phyloP scores from a whole-genome alignment of 2,888 invertebrate species.

The Xiphydria camelus region DNA sequence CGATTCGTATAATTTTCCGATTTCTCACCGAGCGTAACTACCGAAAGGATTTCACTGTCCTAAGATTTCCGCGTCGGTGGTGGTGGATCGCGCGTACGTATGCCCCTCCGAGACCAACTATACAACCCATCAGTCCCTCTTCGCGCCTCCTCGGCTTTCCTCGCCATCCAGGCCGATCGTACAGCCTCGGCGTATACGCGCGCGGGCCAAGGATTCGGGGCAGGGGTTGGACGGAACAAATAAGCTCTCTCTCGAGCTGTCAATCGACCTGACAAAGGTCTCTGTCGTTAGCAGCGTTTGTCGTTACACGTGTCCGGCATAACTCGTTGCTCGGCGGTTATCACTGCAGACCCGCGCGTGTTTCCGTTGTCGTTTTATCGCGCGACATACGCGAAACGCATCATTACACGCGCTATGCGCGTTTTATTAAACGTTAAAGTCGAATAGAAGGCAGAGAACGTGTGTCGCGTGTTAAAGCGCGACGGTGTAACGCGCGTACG shows the following conservation, averaged over 20 bases:
- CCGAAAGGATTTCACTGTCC: slow-evolving; percentile 17
- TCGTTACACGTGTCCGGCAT: slow-evolving; percentile 13
- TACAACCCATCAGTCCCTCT: slow-evolving; percentile 3
- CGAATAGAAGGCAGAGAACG: too few relatives aligned
- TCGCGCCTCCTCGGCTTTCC: slow-evolving; percentile 1
- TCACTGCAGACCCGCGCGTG: too few relatives aligned
- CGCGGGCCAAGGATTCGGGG: not conserved
- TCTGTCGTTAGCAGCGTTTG: slow-evolving; percentile 21
- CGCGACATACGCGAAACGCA: too few relatives aligned
- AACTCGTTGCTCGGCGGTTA: not conserved
- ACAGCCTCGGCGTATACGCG: not conserved
- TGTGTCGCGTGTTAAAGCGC: too few relatives aligned
- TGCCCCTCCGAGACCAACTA: slow-evolving; percentile 1
- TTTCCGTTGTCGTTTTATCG: too few relatives aligned
- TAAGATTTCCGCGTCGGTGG: not conserved
- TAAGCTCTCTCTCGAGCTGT: slow-evolving; percentile 29
- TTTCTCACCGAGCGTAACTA: slow-evolving; percentile 20
- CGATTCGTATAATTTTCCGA: slow-evolving; percentile 28
- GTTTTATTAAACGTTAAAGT: too few relatives aligned
- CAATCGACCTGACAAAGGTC: slow-evolving; percentile 28
- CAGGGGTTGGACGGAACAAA: slow-evolving; percentile 16
- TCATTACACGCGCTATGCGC: too few relatives aligned
- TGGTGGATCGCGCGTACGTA: slow-evolving; percentile 4
- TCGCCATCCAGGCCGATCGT: too few relatives aligned
- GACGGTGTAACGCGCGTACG: too few relatives aligned